Evolutionary conservation across 2,888 invertebrate species (phyloP).

Genomic region (Pegoplata infirma): DNA sequence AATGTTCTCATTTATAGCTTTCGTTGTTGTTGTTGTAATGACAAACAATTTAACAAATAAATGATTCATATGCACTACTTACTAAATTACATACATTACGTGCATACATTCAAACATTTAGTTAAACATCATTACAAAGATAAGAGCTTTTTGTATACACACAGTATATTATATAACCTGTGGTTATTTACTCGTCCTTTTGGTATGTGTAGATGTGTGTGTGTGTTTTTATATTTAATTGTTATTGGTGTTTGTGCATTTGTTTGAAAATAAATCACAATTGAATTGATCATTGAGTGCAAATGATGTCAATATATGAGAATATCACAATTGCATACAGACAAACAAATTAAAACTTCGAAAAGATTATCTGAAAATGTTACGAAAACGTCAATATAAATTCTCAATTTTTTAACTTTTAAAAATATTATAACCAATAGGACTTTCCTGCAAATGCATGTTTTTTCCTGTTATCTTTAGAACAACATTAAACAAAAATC

Average conservation of each 20-base stretch:
- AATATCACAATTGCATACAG: too few species aligned
- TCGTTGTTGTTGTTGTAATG: conserved; percentile 3
- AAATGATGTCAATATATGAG: too few species aligned
- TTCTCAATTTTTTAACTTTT: too few species aligned
- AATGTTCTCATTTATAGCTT: not conserved
- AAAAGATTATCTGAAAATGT: too few species aligned
- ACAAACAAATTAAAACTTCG: too few species aligned
- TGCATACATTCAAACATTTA: conserved; percentile 1
- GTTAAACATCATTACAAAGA: not conserved
- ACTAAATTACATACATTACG: not conserved
- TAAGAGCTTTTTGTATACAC: not conserved
- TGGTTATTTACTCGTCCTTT: not conserved
- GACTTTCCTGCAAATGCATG: too few species aligned
- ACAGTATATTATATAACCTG: not conserved
- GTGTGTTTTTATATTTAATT: too few species aligned
- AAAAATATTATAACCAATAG: too few species aligned
- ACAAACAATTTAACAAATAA: conserved; percentile 13
- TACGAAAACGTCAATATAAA: too few species aligned
- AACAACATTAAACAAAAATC: too few species aligned
- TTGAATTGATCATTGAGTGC: conserved; percentile 36
- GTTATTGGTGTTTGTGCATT: too few species aligned
- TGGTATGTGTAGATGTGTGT: not conserved
- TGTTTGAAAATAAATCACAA: conserved; percentile 42
- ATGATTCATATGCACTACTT: not conserved
- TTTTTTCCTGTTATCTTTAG: too few species aligned